These are phyloP conservation scores for Suncus etruscus DNA, from an alignment of 2,113 vertebrate species.

Conservation along the genomic window DNA sequence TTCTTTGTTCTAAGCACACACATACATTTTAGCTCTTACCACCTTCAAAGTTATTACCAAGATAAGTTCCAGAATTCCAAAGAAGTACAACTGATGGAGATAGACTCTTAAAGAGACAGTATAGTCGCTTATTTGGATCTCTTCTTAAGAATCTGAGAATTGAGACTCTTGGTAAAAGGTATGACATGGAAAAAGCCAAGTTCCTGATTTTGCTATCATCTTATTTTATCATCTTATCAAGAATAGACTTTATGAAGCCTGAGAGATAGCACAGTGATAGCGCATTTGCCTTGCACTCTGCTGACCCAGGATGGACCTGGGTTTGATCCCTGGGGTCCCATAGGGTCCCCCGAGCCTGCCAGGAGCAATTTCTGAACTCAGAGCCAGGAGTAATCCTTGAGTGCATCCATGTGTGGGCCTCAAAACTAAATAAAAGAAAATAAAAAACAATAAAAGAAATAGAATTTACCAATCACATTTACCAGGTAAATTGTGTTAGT, in stretches of 20 bases:
- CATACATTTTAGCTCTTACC: neutral
- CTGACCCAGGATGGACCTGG: too few species aligned
- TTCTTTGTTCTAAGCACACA: neutral
- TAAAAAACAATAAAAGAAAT: neutral
- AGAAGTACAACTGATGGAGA: neutral
- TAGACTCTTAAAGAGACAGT: neutral
- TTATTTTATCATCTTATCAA: neutral
- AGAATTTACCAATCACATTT: neutral
- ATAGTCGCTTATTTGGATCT: neutral
- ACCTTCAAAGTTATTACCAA: slow-evolving; percentile 1
- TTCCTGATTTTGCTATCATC: neutral
- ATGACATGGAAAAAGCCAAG: neutral
- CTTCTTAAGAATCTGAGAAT: neutral
- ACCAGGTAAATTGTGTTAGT: neutral
- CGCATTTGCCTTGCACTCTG: too few species aligned
- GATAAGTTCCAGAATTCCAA: neutral
- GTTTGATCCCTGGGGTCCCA: too few species aligned
- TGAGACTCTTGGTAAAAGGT: neutral
- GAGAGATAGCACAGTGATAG: too few species aligned
- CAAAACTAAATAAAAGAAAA: too few species aligned
- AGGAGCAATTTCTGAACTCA: too few species aligned
- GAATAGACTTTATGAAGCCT: neutral
- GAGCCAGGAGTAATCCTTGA: too few species aligned
- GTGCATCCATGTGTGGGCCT: too few species aligned
- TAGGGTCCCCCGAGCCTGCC: too few species aligned